Base-by-base conservation (phyloP, 2,888 invertebrate genomes). In the Uloborus plumipes region DNA sequence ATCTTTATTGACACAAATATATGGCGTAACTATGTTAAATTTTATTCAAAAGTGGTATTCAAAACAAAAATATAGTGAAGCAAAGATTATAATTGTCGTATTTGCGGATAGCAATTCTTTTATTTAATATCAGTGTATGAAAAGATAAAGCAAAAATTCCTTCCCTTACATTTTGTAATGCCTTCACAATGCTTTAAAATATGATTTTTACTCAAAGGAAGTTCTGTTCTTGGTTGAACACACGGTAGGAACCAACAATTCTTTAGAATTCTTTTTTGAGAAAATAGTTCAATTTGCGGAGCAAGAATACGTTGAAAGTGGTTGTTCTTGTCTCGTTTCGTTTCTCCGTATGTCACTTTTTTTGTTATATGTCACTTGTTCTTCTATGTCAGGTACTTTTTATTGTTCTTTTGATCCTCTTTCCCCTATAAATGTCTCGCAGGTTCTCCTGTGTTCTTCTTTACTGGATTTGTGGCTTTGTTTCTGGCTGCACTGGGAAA, bases 241-340 rank as follows among this genome's bases (percentile, higher is more conserved):
- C 53, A 53, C 53, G 53, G n/a, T 11, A 31, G 16, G 55, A 15
- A 9, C 18, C n/a, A 20, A 15, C 15, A 26, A n/a, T 18, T 67
- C 67, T 51, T 13, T 53, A n/a, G 31, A 26, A 9, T 53, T 31
- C 67, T 53, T 67, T 53, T n/a, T 14, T 13, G n/a, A 53, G 26
- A 53, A 67, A 66, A 50, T 50, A 66, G 66, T 49, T 66, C 66
- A 66, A 66, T 66, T 66, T 50, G 18, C 50, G 50, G 50, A 66
- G 66, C 50, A 50, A 66, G 50, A 66, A 66, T 50, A 49, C 66
- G 66, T 66, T 66, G 50, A 66, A 66, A 66, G 49, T 49, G 22
- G 50, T 20, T 49, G 66, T 66, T 49, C 66, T 66, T 50, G 16
- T 66, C 47, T 49, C 11, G 22, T 11, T 50, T 66, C 15, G 18